Evolutionary conservation across 2,113 vertebrate species (phyloP), one percentile per base, ranked within the genome.

Genomic region (Cheilinus undulatus): DNA sequence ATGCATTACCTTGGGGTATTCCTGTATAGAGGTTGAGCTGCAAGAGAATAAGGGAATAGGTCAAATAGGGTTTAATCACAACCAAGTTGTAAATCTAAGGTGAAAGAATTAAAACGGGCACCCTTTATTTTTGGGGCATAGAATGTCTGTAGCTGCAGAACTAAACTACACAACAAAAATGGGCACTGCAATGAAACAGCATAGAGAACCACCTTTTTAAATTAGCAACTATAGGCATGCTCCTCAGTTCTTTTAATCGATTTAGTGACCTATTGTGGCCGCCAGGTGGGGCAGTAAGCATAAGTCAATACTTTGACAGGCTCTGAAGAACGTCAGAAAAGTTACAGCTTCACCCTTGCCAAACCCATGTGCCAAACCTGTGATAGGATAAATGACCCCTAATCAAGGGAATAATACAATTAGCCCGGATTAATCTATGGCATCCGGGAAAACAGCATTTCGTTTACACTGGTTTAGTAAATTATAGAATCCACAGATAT

Each of bases 271-370:
- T 2, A 9, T 32, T 23, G 2, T 69, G 5, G 2, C 81, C 89
- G 26, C 82, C 76, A 89, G 85, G 69, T 71, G 85, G 81, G 0
- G 88, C 64, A 61, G 36, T 69, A 30, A n/a, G 61, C 1, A 7
- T 30, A 45, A 14, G 20, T 9, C 19, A 5, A 3, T 9, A 5
- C 23, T 51, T 7, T 4, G 20, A 10, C 27, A 30, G 5, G 15
- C 38, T 5, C 40, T 42, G 4, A 60, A 32, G 14, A 20, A 12
- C 17, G 3, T 51, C 14, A 15, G 59, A 1, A 43, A 70, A 62
- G 49, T 70, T 70, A 2, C 2, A 17, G 32, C 28, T 14, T 26
- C 32, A 8, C 3, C 12, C 45, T 11, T 27, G 17, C 0, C 19
- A 46, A n/a, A n/a, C n/a, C n/a, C n/a, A n/a, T n/a, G n/a, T 27